A percentile compares a stretch with the other conserved stretches of the same genome.
phyloP scores from a whole-genome alignment of 2,113 vertebrate species.

The Microtus richardsoni region DNA sequence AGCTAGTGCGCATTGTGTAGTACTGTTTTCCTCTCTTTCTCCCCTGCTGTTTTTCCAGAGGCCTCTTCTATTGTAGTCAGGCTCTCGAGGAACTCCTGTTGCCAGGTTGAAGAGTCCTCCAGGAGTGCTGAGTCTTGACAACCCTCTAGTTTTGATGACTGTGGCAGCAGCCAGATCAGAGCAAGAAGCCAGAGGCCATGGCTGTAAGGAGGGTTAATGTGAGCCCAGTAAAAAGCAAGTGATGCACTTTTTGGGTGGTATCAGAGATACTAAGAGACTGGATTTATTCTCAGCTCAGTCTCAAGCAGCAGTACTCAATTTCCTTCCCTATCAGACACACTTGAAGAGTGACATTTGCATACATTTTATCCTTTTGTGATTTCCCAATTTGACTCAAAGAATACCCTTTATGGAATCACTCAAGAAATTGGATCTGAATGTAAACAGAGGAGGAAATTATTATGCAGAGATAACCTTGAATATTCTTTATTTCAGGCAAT shows the following conservation, averaged over 20 bases:
- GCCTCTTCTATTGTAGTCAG: neutral
- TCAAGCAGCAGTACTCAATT: neutral
- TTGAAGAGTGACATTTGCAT: slow-evolving; percentile 19
- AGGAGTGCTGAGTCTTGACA: neutral
- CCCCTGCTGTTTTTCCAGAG: neutral
- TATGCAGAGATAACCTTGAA: neutral
- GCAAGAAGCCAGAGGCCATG: fast-evolving
- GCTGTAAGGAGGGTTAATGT: neutral
- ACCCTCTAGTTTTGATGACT: neutral
- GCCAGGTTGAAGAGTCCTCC: neutral
- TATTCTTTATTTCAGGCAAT: neutral
- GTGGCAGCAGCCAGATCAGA: neutral
- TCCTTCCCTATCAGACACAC: neutral
- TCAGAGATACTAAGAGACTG: neutral
- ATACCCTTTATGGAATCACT: neutral
- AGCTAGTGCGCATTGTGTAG: slow-evolving; percentile 41
- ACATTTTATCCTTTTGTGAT: neutral
- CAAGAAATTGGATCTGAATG: slow-evolving; percentile 35
- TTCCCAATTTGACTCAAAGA: slow-evolving; percentile 41
- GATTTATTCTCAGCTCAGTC: too few relatives aligned
- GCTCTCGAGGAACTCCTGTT: neutral
- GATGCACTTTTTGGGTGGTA: neutral
- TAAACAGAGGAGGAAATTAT: neutral
- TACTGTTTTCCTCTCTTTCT: neutral
- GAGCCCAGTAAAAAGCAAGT: neutral